phyloP scores from a whole-genome alignment of 2,888 invertebrate genomes.

The Lithosia quadra region DNA sequence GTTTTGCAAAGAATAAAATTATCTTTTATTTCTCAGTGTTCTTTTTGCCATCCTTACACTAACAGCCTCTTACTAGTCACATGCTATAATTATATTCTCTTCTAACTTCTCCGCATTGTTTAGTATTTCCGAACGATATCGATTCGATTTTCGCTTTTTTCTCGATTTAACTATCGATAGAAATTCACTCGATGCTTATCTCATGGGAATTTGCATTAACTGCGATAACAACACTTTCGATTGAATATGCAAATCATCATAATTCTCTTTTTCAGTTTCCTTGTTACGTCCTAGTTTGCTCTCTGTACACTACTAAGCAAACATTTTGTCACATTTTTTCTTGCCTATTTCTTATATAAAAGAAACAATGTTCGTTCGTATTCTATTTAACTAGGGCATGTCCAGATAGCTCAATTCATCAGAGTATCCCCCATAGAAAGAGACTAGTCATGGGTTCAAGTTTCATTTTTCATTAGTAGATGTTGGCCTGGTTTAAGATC shows the following conservation, averaged over 20 bases:
- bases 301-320: too few species aligned
- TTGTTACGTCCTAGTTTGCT: too few species aligned
- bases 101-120: slow-evolving; percentile 54
- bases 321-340: background rate
- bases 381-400: too few species aligned
- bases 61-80: slow-evolving; percentile 28
- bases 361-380: too few species aligned
- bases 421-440: too few species aligned
- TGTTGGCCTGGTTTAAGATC: too few species aligned
- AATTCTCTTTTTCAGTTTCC: too few species aligned
- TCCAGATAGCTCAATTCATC: too few species aligned
- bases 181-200: slow-evolving; percentile 26
- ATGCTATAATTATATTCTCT: slow-evolving; percentile 47
- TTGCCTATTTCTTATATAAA: too few species aligned
- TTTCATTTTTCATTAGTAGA: too few species aligned
- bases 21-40: background rate
- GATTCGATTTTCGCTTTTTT: slow-evolving; percentile 58
- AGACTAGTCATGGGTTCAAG: too few species aligned
- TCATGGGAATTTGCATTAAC: slow-evolving; percentile 34
- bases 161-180: slow-evolving; percentile 38
- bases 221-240: slow-evolving; percentile 15
- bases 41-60: slow-evolving; percentile 37
- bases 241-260: slow-evolving; percentile 19
- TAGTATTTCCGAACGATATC: slow-evolving; percentile 52
- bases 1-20: too few species aligned